Percentiles rank a stretch among this genome's conserved stretches.
phyloP scores from a whole-genome alignment of 2,797 vertebrate genomes.

The Poecilia velifera region DNA sequence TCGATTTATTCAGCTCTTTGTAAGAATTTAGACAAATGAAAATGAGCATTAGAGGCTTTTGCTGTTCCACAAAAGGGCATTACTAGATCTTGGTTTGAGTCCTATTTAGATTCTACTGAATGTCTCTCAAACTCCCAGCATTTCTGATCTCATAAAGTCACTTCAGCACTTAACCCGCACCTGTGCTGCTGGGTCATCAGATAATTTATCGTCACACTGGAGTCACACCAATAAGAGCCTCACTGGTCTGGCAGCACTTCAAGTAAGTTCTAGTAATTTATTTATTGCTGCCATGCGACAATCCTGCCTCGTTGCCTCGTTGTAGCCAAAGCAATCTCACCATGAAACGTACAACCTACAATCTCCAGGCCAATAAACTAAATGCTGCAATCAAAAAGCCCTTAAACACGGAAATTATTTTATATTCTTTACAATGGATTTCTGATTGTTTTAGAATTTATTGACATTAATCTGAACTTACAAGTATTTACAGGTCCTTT shows the following conservation, averaged over 20 bases:
- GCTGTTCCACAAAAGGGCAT: background rate
- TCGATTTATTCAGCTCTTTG: conserved; percentile 19
- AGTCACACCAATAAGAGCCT: background rate
- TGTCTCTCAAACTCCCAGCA: background rate
- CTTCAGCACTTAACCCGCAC: background rate
- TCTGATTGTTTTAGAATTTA: background rate
- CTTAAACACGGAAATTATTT: background rate
- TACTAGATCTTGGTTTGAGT: background rate
- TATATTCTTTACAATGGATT: background rate
- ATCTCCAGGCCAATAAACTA: background rate
- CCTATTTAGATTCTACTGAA: background rate
- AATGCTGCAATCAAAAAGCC: background rate
- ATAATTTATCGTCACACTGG: background rate
- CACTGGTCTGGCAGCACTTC: background rate
- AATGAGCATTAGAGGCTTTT: background rate
- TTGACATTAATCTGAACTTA: background rate
- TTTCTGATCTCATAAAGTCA: background rate
- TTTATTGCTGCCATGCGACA: background rate
- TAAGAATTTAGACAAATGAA: background rate
- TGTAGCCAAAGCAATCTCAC: background rate
- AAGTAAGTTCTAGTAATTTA: conserved; percentile 1
- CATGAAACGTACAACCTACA: background rate
- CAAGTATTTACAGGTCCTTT: background rate
- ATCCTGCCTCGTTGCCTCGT: background rate
- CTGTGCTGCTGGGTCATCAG: background rate